Base-by-base conservation (phyloP, 2,888 invertebrate species). In the Drosophila gaucha region DNA sequence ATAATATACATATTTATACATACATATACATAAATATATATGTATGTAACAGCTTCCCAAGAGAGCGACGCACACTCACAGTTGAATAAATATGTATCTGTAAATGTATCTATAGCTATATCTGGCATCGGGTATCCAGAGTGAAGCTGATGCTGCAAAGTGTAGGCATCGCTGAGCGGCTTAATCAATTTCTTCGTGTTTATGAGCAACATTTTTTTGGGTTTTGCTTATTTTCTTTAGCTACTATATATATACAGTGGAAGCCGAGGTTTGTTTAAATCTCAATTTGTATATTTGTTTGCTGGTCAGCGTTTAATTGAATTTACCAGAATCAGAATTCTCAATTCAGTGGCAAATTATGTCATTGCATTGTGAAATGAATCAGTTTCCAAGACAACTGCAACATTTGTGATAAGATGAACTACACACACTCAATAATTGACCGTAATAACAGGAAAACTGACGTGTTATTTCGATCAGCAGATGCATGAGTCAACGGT, bases 11-110 rank as follows among this genome's bases (percentile, higher is more conserved):
- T 9, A 16, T 12, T 31, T 6, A 5, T 14, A 18, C 36, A 10
- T 43, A 50, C n/a, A 35, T 9, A 16, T 12, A 46, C 12, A 5
- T 14, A 18, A 38, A 10, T 43, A 50, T 31, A 30, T 64, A 24
- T 24, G 35, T 51, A 14, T 46, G 41, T 41, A 26, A 56, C 78
- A 83, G 80, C 80, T 67, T 78, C 84, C 73, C 50, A 54, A 44
- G 24, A 12, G 46, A 54, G 33, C 50, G 22, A 35, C 49, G 46
- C 1, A 31, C 26, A 50, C 30, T 16, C 41, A 51, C 31, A 55
- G 2, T 10, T 24, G 14, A 49, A 20, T 31, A 33, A 47, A 36
- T 26, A 9, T 56, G 33, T 43, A 30, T 51, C 8, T 41, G 63
- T 67, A 30, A 33, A 1, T 46, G 30, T 66, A 54, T 30, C 31